Percentiles rank a stretch among this genome's conserved stretches.
Evolutionary conservation across 2,797 vertebrate genomes (phyloP).

Genomic region (Sciaenops ocellatus): DNA sequence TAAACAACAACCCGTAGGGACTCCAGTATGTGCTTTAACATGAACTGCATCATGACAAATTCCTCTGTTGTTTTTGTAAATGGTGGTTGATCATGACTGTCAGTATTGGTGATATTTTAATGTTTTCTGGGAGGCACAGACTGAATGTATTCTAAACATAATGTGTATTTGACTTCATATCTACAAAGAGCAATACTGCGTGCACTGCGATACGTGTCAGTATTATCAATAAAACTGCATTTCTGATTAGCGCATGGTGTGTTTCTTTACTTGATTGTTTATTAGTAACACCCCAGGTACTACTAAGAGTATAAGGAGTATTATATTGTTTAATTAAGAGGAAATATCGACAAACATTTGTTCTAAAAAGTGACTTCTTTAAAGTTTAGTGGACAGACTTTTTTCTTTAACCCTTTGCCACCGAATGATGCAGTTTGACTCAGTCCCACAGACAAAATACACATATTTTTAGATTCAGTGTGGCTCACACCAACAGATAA

Average conservation of each 20-base stretch:
- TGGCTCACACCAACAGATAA: too few relatives aligned
- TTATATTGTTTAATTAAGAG: background rate
- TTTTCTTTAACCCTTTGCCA: too few relatives aligned
- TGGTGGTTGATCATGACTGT: background rate
- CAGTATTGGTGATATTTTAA: background rate
- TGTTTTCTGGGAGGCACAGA: constrained; percentile 40
- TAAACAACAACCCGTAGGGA: background rate
- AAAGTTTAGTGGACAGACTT: too few relatives aligned
- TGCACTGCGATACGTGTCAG: constrained; percentile 35
- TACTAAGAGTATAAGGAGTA: too few relatives aligned
- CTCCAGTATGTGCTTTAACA: background rate
- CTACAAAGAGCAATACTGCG: constrained; percentile 41
- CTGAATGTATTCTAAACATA: constrained; percentile 51
- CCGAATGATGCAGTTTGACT: too few relatives aligned
- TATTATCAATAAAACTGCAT: constrained; percentile 70
- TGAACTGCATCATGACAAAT: background rate
- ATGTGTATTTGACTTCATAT: constrained; percentile 32
- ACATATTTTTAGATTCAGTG: too few relatives aligned
- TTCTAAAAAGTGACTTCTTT: too few relatives aligned
- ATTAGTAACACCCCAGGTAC: too few relatives aligned
- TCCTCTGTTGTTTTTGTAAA: background rate
- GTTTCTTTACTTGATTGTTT: background rate
- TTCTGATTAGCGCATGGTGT: constrained; percentile 6
- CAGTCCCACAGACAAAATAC: too few relatives aligned
- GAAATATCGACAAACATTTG: too few relatives aligned